A percentile compares a stretch with the other conserved stretches of the same genome.
These are phyloP conservation scores for Gorsachius goisagi DNA, from an alignment of 2,113 vertebrate genomes.

Conservation along the genomic window DNA sequence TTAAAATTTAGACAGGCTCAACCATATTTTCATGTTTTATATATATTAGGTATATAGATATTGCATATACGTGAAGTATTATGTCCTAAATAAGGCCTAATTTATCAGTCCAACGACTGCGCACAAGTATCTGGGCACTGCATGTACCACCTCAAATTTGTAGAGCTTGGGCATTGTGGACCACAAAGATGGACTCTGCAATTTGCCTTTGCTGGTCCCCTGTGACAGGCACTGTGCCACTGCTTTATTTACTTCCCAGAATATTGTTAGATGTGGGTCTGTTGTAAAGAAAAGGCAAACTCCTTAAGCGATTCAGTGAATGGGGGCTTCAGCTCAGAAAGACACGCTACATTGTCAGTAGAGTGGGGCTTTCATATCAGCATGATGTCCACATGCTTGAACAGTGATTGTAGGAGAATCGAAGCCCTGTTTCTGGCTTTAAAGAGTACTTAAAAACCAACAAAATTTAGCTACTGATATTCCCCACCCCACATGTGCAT, in stretches of 20 bases:
- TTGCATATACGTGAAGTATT: not conserved
- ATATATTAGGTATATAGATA: not conserved
- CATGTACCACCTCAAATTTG: rapidly evolving
- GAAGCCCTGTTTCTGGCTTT: not conserved
- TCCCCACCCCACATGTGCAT: not conserved
- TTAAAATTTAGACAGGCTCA: not conserved
- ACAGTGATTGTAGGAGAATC: not conserved
- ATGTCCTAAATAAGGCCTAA: not conserved
- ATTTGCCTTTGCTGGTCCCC: not conserved
- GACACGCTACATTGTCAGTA: rapidly evolving
- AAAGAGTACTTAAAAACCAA: not conserved
- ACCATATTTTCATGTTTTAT: not conserved
- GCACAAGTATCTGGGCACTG: not conserved
- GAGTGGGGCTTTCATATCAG: rapidly evolving
- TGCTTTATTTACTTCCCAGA: not conserved
- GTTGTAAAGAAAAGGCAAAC: not conserved
- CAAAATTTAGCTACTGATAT: not conserved
- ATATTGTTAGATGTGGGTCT: not conserved
- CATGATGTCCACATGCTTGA: not conserved
- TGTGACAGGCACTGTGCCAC: rapidly evolving
- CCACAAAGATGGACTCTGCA: not conserved
- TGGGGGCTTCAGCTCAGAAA: not conserved
- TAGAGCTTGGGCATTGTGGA: not conserved
- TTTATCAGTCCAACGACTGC: not conserved
- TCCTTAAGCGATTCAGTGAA: not conserved